These are phyloP conservation scores for Sceloporus undulatus DNA, from an alignment of 2,113 vertebrate species.

Conservation along the genomic window DNA sequence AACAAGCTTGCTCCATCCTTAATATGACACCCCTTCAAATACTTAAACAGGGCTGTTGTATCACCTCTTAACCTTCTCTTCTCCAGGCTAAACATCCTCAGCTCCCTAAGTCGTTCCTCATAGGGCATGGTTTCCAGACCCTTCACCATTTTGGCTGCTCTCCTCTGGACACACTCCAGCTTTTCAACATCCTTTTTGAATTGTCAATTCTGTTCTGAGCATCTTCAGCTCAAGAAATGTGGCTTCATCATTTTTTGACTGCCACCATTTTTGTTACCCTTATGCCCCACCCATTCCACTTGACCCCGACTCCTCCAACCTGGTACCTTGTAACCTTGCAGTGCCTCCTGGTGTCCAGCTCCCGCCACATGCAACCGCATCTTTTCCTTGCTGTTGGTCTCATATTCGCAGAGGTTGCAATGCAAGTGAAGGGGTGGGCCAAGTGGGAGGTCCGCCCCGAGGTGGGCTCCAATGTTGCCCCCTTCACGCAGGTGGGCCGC, in stretches of 20 bases:
- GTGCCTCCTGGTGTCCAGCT: slow-evolving; percentile 71
- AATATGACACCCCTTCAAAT: too few relatives aligned
- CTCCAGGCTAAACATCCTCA: too few relatives aligned
- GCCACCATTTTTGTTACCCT: neutral
- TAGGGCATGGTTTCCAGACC: too few relatives aligned
- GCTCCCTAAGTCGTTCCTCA: too few relatives aligned
- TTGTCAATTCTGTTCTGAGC: neutral
- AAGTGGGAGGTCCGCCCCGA: slow-evolving; percentile 46
- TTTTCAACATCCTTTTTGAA: neutral
- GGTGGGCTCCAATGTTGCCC: slow-evolving; percentile 43
- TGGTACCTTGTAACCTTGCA: slow-evolving; percentile 74
- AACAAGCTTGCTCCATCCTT: too few relatives aligned
- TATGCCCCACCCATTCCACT: neutral
- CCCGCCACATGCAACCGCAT: slow-evolving; percentile 74
- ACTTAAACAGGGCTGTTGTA: too few relatives aligned
- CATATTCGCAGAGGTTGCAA: slow-evolving; percentile 78
- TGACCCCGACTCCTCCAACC: neutral
- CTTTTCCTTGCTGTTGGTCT: slow-evolving; percentile 79
- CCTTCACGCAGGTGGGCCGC: slow-evolving; percentile 77
- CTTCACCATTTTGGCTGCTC: neutral
- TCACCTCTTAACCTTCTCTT: too few relatives aligned
- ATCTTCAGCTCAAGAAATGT: neutral
- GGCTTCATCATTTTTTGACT: neutral
- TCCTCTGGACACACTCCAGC: neutral
- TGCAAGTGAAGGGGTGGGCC: slow-evolving; percentile 71